Percentiles rank a stretch among this genome's conserved stretches.
Evolutionary conservation across 2,113 vertebrate genomes (phyloP).

Genomic region (Apodemus speciosus): DNA sequence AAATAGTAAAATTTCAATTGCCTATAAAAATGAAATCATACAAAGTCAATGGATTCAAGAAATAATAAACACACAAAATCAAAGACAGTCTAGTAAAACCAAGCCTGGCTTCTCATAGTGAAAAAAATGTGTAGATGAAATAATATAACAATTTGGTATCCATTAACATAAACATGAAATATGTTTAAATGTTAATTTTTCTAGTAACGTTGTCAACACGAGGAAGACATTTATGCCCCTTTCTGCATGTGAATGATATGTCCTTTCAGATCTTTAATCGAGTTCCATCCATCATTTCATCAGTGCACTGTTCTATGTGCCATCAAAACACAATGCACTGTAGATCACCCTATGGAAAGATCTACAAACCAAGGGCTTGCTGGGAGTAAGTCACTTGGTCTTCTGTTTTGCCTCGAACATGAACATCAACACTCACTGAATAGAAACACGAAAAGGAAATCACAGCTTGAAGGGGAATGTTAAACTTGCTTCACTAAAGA

Average conservation of each 20-base stretch:
- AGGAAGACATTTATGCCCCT: background rate
- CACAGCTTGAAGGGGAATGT: background rate
- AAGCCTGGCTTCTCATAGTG: background rate
- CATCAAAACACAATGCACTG: conserved; percentile 8
- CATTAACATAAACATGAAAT: conserved; percentile 40
- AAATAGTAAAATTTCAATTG: conserved; percentile 29
- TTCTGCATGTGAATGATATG: conserved; percentile 30
- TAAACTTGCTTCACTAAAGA: conserved; percentile 10
- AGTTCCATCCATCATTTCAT: conserved; percentile 46
- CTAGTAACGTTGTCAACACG: background rate
- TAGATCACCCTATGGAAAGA: conserved; percentile 55
- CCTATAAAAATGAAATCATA: conserved; percentile 4
- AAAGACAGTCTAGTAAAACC: background rate
- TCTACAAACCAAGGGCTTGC: background rate
- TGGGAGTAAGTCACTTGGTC: conserved; percentile 48
- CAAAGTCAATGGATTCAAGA: background rate
- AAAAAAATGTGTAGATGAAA: background rate
- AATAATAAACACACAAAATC: background rate
- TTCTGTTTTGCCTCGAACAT: conserved; percentile 53
- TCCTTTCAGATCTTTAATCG: conserved; percentile 51
- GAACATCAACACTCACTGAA: background rate
- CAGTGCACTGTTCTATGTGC: background rate
- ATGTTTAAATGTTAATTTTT: conserved; percentile 40
- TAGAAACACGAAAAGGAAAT: conserved; percentile 10
- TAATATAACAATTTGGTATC: background rate